Evolutionary conservation across 2,888 invertebrate species (phyloP).

Genomic region (Entomobrya multifasciata): DNA sequence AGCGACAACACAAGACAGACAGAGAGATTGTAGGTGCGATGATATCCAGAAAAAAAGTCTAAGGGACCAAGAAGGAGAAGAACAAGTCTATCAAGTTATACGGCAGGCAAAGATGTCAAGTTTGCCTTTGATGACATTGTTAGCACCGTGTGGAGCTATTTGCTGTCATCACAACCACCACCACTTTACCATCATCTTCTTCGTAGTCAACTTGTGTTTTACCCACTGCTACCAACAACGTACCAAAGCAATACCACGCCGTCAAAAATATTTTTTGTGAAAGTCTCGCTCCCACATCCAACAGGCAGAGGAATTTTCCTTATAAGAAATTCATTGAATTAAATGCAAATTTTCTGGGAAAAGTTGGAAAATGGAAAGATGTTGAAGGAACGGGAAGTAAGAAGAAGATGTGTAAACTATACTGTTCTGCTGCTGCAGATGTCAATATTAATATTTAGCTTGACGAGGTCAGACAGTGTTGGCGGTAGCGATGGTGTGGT

Average conservation of each 20-base stretch:
- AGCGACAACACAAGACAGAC: not conserved
- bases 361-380: not conserved
- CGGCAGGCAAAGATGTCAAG: constrained; percentile 51
- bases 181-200: not conserved
- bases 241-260: not conserved
- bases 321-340: constrained; percentile 52
- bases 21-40: constrained; percentile 7
- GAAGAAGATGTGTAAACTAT: constrained; percentile 18
- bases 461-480: constrained; percentile 22
- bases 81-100: constrained; percentile 41
- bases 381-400: not conserved
- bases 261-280: not conserved
- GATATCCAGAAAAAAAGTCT: constrained; percentile 17
- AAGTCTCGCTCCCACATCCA: not conserved
- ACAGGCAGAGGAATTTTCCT: not conserved
- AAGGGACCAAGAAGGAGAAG: not conserved
- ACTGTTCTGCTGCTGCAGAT: not conserved
- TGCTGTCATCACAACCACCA: constrained; percentile 35
- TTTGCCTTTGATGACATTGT: constrained; percentile 55
- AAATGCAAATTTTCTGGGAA: constrained; percentile 43
- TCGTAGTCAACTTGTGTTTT: not conserved
- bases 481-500: not conserved
- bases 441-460: constrained; percentile 47
- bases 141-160: not conserved
- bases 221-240: not conserved